These are phyloP conservation scores for Tragelaphus imberbis DNA, from an alignment of 2,113 vertebrate genomes.

Conservation along the genomic window DNA sequence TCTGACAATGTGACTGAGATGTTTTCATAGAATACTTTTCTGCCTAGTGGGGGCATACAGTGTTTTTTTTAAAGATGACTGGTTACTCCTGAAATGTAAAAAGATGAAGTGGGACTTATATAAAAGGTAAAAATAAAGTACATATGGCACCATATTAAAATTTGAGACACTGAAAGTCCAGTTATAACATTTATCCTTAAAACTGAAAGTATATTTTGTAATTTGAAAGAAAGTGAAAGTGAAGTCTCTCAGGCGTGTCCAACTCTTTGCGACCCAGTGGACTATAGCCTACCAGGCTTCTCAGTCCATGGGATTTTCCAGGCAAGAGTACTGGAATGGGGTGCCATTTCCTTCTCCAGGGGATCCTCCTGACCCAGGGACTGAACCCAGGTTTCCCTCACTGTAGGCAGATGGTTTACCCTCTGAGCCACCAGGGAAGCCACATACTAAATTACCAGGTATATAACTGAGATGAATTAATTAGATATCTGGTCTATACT, in stretches of 20 bases:
- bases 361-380: too few species aligned
- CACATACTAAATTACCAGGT: background rate
- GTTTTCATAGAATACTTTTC: background rate
- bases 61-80: background rate
- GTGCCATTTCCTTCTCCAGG: too few species aligned
- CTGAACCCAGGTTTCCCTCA: too few species aligned
- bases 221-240: background rate
- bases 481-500: background rate
- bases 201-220: background rate
- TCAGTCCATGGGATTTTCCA: too few species aligned
- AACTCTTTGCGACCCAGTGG: too few species aligned
- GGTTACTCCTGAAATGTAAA: background rate
- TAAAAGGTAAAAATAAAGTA: background rate
- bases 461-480: background rate
- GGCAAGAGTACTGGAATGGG: too few species aligned
- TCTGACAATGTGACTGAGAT: background rate
- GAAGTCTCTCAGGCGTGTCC: too few species aligned
- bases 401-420: too few species aligned
- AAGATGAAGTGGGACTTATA: background rate
- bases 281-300: too few species aligned
- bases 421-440: too few species aligned
- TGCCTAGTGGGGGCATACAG: background rate
- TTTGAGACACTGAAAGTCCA: background rate
- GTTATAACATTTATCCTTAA: slow-evolving; percentile 3
- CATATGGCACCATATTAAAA: background rate